Evolutionary conservation across 2,113 vertebrate species (phyloP).

Genomic region (Trichomycterus rosablanca): DNA sequence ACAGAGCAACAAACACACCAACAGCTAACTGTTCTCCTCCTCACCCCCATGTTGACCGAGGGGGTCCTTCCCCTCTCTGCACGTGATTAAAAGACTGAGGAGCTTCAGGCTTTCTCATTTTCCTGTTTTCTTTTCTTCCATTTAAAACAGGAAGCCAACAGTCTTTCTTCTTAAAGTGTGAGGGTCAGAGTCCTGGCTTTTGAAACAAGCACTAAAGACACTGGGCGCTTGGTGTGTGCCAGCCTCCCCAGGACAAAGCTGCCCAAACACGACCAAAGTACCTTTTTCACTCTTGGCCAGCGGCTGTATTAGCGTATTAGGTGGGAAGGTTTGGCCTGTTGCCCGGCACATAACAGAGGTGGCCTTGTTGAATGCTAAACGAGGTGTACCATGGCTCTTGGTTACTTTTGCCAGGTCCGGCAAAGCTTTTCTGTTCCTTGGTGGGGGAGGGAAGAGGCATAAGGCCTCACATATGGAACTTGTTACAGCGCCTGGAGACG

Average conservation of each 20-base stretch:
- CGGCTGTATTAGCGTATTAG: conserved; percentile 48
- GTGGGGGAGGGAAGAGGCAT: conserved; percentile 50
- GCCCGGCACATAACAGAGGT: conserved; percentile 83
- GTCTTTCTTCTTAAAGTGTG: conserved; percentile 30
- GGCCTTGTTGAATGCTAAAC: conserved; percentile 83
- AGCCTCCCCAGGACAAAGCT: conserved; percentile 38
- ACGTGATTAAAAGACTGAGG: conserved; percentile 13
- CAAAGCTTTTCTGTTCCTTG: conserved; percentile 71
- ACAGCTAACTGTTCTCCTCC: conserved; percentile 12
- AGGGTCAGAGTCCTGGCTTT: conserved; percentile 35
- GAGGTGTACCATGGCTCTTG: conserved; percentile 77
- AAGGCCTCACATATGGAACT: conserved; percentile 80
- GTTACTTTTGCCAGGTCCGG: conserved; percentile 66
- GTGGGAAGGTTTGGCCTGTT: conserved; percentile 61
- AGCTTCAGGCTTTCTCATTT: conserved; percentile 15
- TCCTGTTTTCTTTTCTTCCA: conserved; percentile 19
- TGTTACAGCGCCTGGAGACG: conserved; percentile 74
- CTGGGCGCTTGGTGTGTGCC: conserved; percentile 27
- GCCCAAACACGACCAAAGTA: conserved; percentile 36
- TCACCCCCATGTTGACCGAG: conserved; percentile 21
- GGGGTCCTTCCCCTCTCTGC: conserved; percentile 10
- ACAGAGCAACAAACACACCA: conserved; percentile 31
- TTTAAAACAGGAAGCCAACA: conserved; percentile 16
- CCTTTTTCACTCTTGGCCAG: conserved; percentile 40
- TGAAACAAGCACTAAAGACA: conserved; percentile 29